A percentile compares a stretch with the other conserved stretches of the same genome.
These are phyloP conservation scores for Hystrix cristata DNA, from an alignment of 2,113 vertebrate species.

Conservation along the genomic window DNA sequence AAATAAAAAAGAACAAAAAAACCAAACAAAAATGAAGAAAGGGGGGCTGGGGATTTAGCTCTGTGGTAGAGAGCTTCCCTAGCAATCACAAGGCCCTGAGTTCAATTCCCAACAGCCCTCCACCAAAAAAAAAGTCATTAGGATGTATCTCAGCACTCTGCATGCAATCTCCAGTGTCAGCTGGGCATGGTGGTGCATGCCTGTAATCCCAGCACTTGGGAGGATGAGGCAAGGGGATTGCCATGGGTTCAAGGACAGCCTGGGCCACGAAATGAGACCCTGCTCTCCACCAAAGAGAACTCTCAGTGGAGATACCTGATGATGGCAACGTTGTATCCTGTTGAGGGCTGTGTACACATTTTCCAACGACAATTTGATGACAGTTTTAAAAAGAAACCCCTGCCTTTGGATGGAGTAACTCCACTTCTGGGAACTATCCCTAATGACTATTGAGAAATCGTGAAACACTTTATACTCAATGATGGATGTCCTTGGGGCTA, in stretches of 20 bases:
- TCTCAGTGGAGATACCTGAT: background rate
- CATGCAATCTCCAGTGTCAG: background rate
- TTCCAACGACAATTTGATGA: background rate
- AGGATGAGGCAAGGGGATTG: background rate
- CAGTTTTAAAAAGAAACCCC: background rate
- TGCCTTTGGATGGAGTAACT: background rate
- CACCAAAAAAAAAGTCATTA: no score
- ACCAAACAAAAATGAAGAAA: background rate
- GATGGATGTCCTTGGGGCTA: background rate
- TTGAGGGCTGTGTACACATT: background rate
- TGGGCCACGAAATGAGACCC: background rate
- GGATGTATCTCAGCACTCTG: background rate
- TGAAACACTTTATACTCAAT: background rate
- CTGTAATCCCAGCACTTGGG: background rate
- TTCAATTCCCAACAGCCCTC: no score
- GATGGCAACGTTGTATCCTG: fast-evolving
- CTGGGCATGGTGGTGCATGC: background rate
- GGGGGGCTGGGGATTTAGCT: no score
- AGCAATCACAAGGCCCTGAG: no score
- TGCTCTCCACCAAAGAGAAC: background rate
- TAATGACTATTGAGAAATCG: background rate
- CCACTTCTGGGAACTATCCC: slow-evolving; percentile 38
- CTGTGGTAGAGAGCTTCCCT: no score
- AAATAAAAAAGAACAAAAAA: no score
- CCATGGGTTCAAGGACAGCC: background rate